These are phyloP conservation scores for Bambusicola thoracicus DNA, from an alignment of 2,113 vertebrate genomes.

Conservation along the genomic window DNA sequence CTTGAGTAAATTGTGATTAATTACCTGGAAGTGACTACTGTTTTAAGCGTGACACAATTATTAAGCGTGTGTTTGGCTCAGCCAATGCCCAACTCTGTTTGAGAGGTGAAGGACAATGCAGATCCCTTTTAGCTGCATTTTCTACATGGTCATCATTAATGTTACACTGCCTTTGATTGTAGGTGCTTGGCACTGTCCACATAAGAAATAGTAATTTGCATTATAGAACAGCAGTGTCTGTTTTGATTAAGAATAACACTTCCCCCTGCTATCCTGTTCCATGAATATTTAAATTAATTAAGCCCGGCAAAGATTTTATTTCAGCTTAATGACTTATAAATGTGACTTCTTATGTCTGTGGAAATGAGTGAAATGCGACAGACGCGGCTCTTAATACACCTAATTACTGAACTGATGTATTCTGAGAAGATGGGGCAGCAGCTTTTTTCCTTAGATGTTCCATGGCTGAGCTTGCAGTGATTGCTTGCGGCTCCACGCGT, in stretches of 20 bases:
- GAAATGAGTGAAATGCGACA: conserved; percentile 54
- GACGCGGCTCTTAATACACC: conserved; percentile 11
- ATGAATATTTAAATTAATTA: conserved; percentile 80
- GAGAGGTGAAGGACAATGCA: neutral
- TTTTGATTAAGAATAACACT: conserved; percentile 71
- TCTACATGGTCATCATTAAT: neutral
- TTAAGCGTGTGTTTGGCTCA: neutral
- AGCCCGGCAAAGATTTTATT: conserved; percentile 71
- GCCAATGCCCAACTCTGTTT: neutral
- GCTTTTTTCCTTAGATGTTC: neutral
- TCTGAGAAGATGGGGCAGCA: neutral
- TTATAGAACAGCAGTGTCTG: conserved; percentile 56
- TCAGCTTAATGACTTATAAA: conserved; percentile 73
- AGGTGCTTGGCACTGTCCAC: conserved; percentile 11
- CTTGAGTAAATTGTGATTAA: neutral
- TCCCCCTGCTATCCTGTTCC: conserved; percentile 24
- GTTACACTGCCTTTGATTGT: neutral
- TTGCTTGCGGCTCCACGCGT: neutral
- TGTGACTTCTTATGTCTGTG: conserved; percentile 47
- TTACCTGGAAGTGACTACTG: neutral
- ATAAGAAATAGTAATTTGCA: conserved; percentile 45
- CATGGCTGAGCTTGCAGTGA: neutral
- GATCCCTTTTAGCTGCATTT: neutral
- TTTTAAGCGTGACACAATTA: neutral
- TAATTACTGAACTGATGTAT: conserved; percentile 8